phyloP scores from a whole-genome alignment of 2,888 invertebrate genomes.

The Calliopum simillimum region DNA sequence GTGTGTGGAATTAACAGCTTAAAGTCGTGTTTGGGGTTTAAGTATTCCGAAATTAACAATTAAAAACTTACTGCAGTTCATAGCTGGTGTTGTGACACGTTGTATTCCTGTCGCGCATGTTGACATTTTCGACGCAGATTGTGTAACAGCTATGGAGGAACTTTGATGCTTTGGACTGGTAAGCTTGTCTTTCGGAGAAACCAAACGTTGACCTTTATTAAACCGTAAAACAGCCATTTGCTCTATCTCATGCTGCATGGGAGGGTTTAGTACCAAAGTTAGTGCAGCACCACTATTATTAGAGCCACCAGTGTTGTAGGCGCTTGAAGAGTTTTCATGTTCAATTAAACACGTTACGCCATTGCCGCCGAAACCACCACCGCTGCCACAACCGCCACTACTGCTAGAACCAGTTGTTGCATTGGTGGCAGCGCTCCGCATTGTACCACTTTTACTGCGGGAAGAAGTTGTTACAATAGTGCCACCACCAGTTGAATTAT shows the following conservation, averaged over 20 bases:
- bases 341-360: conserved; percentile 59
- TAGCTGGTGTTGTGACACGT: too few species aligned
- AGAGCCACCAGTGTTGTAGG: conserved; percentile 82
- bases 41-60: not conserved
- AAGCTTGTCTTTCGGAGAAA: conserved; percentile 44
- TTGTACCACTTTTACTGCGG: conserved; percentile 46
- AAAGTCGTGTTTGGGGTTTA: not conserved
- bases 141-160: not conserved
- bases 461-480: not conserved
- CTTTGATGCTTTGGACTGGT: conserved; percentile 42
- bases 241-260: not conserved
- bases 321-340: conserved; percentile 75
- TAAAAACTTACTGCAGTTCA: conserved; percentile 6
- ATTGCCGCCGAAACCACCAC: conserved; percentile 22
- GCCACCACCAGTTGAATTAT: conserved; percentile 20
- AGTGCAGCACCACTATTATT: conserved; percentile 73
- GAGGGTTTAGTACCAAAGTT: conserved; percentile 67
- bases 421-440: conserved; percentile 55
- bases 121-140: not conserved
- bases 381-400: conserved; percentile 48
- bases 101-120: not conserved
- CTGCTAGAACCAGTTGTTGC: conserved; percentile 55
- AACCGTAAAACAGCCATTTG: conserved; percentile 20
- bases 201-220: conserved; percentile 25
- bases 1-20: too few species aligned